Conservation (phyloP, 2,797 vertebrate genomes). For the Pseudotriccus pelzelni region DNA sequence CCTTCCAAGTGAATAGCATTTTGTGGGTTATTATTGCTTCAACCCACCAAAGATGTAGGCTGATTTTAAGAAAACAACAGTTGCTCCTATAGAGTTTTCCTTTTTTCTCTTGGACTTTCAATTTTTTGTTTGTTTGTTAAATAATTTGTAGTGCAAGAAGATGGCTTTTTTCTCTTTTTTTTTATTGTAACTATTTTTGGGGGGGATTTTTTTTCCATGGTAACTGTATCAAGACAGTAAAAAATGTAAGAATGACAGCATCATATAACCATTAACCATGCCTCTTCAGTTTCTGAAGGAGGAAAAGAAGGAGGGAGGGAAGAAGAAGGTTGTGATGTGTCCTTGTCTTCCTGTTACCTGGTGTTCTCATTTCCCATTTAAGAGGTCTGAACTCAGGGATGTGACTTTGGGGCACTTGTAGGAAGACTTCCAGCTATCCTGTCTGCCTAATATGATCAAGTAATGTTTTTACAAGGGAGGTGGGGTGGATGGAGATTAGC, state of each 20-base stretch:
- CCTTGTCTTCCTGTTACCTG: background rate
- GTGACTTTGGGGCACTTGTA: rapidly evolving
- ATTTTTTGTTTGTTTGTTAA: background rate
- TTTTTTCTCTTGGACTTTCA: background rate
- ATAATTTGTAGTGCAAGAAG: background rate
- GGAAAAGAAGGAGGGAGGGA: background rate
- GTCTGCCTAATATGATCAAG: background rate
- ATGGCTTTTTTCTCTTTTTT: background rate
- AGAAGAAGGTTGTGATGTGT: background rate
- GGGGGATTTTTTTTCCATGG: background rate
- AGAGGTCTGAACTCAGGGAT: rapidly evolving
- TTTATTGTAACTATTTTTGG: background rate
- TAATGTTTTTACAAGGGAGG: background rate
- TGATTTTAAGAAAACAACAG: background rate
- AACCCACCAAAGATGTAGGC: background rate
- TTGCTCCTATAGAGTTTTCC: background rate
- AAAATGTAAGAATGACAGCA: background rate
- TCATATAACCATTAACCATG: background rate
- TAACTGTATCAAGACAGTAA: background rate
- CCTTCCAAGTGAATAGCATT: background rate
- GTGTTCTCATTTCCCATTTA: background rate
- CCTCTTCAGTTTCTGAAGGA: background rate
- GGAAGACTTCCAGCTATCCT: background rate
- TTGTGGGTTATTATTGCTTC: background rate
- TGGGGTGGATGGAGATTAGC: background rate